These are phyloP conservation scores for Alethe castanea DNA, from an alignment of 2,113 vertebrate species.

Conservation along the genomic window DNA sequence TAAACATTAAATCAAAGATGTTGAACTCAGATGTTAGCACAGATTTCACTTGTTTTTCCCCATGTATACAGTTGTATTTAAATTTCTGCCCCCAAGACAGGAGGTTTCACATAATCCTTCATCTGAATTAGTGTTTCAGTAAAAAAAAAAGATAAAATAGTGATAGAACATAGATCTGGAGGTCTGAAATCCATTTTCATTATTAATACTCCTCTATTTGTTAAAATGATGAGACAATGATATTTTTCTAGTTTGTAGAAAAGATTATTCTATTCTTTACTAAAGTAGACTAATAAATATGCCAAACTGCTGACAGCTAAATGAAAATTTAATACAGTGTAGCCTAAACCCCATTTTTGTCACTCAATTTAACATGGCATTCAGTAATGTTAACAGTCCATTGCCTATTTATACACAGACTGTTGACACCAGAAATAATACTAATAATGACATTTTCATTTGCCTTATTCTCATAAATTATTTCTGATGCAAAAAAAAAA, in stretches of 20 bases:
- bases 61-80: background rate
- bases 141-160: background rate
- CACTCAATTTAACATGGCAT: conserved; percentile 33
- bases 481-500: background rate
- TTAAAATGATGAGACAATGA: background rate
- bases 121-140: background rate
- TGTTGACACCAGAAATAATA: conserved; percentile 19
- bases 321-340: conserved; percentile 45
- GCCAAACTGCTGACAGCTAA: background rate
- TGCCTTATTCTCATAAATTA: background rate
- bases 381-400: background rate
- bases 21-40: conserved; percentile 14
- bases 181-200: background rate
- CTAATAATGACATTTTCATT: background rate
- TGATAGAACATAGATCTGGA: background rate
- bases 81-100: background rate
- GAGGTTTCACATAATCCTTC: background rate
- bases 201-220: conserved; percentile 5
- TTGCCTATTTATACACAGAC: conserved; percentile 14
- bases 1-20: conserved; percentile 37
- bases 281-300: conserved; percentile 40
- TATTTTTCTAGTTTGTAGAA: conserved; percentile 6
- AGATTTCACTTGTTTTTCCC: background rate
- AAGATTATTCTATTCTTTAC: conserved; percentile 26
- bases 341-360: conserved; percentile 15